Percentiles rank a stretch among this genome's conserved stretches.
These are phyloP conservation scores for Eurystomus glaucurus DNA, from an alignment of 2,797 vertebrate genomes.

Conservation along the genomic window DNA sequence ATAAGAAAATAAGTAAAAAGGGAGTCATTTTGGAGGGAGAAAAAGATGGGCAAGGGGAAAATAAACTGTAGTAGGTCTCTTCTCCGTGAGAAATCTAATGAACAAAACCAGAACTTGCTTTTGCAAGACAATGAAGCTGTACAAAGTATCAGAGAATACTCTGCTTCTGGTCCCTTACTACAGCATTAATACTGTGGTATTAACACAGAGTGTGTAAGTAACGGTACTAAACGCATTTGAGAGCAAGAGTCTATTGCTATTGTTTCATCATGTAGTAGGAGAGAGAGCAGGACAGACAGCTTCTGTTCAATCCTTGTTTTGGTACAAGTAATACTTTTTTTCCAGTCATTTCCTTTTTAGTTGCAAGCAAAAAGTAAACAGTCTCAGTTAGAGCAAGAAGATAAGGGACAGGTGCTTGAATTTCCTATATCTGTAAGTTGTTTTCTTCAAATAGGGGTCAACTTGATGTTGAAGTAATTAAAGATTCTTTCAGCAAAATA, in stretches of 20 bases:
- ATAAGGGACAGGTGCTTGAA: not conserved
- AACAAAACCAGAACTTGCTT: not conserved
- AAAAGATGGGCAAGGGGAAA: accelerated
- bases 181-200: not conserved
- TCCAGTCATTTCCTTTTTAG: not conserved
- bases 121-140: not conserved
- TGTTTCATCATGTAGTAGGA: not conserved
- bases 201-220: not conserved
- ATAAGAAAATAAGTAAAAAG: not conserved
- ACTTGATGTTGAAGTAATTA: not conserved
- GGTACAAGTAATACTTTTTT: not conserved
- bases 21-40: not conserved
- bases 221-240: not conserved
- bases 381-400: not conserved
- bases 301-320: not conserved
- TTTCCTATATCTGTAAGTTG: not conserved
- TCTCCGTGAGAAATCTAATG: not conserved
- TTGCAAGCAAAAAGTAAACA: not conserved
- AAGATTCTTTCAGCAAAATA: not conserved
- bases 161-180: not conserved
- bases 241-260: not conserved
- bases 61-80: not conserved
- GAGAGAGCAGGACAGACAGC: not conserved
- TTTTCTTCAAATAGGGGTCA: not conserved
- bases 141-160: not conserved